Evolutionary conservation across 2,797 vertebrate genomes (phyloP), one percentile per base, ranked within the genome.

Genomic region (Tauraco hartlaubi): DNA sequence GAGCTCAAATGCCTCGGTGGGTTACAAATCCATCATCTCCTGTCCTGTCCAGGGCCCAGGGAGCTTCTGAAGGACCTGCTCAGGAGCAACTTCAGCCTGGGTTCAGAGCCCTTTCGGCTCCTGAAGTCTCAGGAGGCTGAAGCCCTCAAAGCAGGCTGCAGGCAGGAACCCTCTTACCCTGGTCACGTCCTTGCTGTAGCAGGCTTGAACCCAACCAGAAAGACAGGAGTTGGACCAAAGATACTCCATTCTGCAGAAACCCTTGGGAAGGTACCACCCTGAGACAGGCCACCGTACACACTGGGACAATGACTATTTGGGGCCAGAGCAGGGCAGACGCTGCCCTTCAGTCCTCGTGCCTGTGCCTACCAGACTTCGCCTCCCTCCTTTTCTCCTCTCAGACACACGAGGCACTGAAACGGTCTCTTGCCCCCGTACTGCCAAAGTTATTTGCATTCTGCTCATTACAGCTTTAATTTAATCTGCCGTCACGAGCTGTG

Each of bases 391-490:
- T 41, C 23, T 15, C 84, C 91, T 63, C 48, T 54, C 9, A 6
- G 28, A 35, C 1, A 0, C 26, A 41, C 4, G 6, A 85, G 76
- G 80, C 84, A 13, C 80, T 33, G 54, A 58, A n/a, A 77, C 11
- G 6, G 69, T 66, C 68, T 72, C 2, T 0, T 84, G 69, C 21
- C 66, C 26, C 20, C 31, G 39, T 48, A 73, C 94, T 73, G 59
- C 88, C 93, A n/a, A 49, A n/a, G 52, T 62, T 92, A 94, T 96
- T 96, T 95, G 66, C 61, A 93, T 97, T 96, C 96, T 95, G 85
- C 95, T 97, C 88, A 11, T 96, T 97, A 95, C 81, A 48, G 92
- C 94, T 84, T 94, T 97, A 96, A 97, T 97, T 97, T 96, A 97
- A 97, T 97, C 96, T 97, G 94, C 95, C 63, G 29, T 97, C 96